Evolutionary conservation across 2,888 invertebrate genomes (phyloP), one percentile per base, ranked within the genome.

Genomic region (Ichneumoninae sp.): DNA sequence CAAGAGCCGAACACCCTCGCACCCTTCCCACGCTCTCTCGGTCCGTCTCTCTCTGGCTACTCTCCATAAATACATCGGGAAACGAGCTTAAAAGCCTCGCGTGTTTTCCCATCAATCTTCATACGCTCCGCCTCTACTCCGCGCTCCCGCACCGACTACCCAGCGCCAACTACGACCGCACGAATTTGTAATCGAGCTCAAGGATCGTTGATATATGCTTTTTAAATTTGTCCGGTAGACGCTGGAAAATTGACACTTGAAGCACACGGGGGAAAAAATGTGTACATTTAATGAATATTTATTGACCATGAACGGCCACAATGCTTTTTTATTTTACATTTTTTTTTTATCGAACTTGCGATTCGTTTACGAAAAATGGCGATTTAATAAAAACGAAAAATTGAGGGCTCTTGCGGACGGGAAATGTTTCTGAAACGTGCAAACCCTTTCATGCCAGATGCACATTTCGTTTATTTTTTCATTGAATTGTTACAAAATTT

Each of bases 21-120:
- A 33, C 19, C 3, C 66, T 36, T 19, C 13, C 36, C 13, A 44
- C 10, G 52, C 13, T 30, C 22, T 50, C 22, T 52, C 26, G 2
- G 4, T 44, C 22, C n/a, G 33, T 60, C 22, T 70, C 19, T 50
- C 22, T 50, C 22, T 52, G 6, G 16, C 26, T 40, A 19, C 52
- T 26, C 57, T 50, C 68, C 63, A 68, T 70, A 74, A 77, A 74
- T 77, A 69, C 78, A 74, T 65, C 52, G 40, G 50, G 69, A 57
- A 81, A 81, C 77, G 77, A 76, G 81, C 74, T 84, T 74, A 81
- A 84, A 84, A 84, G 77, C 77, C 77, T 81, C 69, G 68, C 81
- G 68, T 69, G 77, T 74, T 74, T 74, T 81, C 30, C 47, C 84
- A 84, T 81, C 84, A 81, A 84, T 84, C 77, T 84, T 70, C 73